Percentiles rank a stretch among this genome's conserved stretches.
Evolutionary conservation across 1,140 invertebrate genomes (phyloP).

Genomic region (Aphaenogaster ashmeadi): DNA sequence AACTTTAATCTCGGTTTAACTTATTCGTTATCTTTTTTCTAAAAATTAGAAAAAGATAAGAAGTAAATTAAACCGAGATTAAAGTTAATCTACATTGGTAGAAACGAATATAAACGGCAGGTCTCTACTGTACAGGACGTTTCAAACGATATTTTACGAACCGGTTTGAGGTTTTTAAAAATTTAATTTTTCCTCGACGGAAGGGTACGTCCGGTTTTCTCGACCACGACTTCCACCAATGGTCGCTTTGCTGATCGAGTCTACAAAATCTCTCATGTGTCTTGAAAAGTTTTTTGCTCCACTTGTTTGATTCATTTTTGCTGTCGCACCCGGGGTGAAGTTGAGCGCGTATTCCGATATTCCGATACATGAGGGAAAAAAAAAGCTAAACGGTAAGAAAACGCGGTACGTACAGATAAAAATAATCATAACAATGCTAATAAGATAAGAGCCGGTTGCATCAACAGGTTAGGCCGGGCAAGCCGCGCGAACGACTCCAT

Average conservation of each 20-base stretch:
- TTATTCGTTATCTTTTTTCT: too few species aligned
- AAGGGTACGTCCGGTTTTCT: too few species aligned
- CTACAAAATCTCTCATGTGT: too few species aligned
- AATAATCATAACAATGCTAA: conserved; percentile 8
- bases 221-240: neutral
- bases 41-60: too few species aligned
- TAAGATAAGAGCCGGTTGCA: neutral
- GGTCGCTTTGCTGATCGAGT: neutral
- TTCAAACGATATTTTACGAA: neutral
- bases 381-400: neutral
- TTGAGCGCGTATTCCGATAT: neutral
- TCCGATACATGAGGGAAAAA: neutral
- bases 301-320: too few species aligned
- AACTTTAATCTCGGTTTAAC: too few species aligned
- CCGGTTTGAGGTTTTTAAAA: neutral
- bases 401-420: neutral
- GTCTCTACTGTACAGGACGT: too few species aligned
- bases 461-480: neutral
- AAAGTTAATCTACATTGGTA: too few species aligned
- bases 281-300: too few species aligned
- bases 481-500: neutral
- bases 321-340: too few species aligned
- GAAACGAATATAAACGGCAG: too few species aligned
- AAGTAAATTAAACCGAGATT: too few species aligned
- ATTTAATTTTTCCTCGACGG: neutral